phyloP scores from a whole-genome alignment of 2,797 vertebrate species.

The Nyctibius grandis region DNA sequence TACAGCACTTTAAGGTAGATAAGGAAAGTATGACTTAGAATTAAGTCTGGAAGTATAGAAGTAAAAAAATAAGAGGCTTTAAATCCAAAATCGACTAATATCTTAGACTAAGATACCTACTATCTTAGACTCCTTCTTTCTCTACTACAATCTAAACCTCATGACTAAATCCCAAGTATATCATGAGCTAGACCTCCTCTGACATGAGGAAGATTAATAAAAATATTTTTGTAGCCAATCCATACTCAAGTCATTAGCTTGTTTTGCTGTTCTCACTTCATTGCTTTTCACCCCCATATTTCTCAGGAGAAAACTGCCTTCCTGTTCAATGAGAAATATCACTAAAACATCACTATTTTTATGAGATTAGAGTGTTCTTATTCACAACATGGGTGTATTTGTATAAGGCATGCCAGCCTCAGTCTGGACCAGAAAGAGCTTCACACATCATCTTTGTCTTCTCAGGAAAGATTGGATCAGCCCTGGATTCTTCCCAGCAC shows the following conservation, averaged over 20 bases:
- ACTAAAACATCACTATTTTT: not conserved
- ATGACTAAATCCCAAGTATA: not conserved
- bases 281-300: not conserved
- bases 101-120: not conserved
- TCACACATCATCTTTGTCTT: not conserved
- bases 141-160: not conserved
- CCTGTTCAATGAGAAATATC: not conserved
- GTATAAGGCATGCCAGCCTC: not conserved
- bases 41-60: not conserved
- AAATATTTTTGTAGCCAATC: not conserved
- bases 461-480: not conserved
- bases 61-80: not conserved
- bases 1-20: not conserved
- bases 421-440: not conserved
- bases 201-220: not conserved
- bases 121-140: not conserved
- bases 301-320: not conserved
- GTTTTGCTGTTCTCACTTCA: not conserved
- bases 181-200: not conserved
- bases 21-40: not conserved
- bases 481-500: not conserved
- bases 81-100: not conserved
- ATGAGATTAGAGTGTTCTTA: not conserved
- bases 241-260: not conserved
- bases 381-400: not conserved